These are phyloP conservation scores for Sitta europaea DNA, from an alignment of 2,113 vertebrate genomes.

Conservation along the genomic window DNA sequence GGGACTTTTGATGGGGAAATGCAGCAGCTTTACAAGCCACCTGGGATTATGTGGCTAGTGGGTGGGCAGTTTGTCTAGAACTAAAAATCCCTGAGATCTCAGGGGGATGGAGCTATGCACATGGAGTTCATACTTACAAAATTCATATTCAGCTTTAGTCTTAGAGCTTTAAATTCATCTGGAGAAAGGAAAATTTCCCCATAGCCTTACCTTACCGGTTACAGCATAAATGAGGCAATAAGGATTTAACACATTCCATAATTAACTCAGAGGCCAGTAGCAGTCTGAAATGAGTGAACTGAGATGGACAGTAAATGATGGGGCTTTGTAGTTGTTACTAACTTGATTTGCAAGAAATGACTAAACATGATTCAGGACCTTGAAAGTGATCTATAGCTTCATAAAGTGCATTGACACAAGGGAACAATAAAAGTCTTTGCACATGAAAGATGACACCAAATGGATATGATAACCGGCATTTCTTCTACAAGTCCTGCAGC, in stretches of 20 bases:
- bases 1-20: not conserved
- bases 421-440: constrained; percentile 25
- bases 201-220: not conserved
- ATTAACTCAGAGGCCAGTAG: not conserved
- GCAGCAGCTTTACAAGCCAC: not conserved
- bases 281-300: not conserved
- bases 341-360: constrained; percentile 33
- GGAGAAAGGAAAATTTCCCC: not conserved
- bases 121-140: not conserved
- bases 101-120: not conserved
- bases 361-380: constrained; percentile 4
- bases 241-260: not conserved
- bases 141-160: not conserved
- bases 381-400: constrained; percentile 51
- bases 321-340: not conserved
- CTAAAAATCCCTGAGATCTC: not conserved
- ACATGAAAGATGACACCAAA: constrained; percentile 29
- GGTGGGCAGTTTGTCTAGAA: not conserved
- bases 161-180: not conserved
- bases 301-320: not conserved
- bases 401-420: constrained; percentile 26
- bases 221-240: not conserved
- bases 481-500: not conserved
- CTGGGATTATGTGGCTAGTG: not conserved
- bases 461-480: not conserved